These are phyloP conservation scores for Festucalex cinctus DNA, from an alignment of 2,113 vertebrate genomes.

Conservation along the genomic window DNA sequence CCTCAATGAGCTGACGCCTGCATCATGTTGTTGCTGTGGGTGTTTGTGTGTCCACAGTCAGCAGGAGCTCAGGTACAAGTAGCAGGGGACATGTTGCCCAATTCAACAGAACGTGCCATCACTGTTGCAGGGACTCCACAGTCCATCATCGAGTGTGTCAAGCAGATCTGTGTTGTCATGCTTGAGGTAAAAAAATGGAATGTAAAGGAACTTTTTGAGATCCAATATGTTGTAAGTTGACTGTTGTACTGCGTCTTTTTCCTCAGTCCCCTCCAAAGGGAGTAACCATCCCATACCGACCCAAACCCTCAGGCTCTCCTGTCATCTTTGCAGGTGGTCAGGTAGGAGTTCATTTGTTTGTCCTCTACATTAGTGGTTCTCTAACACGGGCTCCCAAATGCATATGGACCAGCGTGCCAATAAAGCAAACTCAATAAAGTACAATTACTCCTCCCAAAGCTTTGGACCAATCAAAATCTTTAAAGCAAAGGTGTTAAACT, in stretches of 20 bases:
- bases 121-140: constrained; percentile 96
- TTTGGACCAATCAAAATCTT: no score
- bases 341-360: constrained; percentile 64
- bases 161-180: constrained; percentile 99
- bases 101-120: constrained; percentile 97
- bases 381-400: neutral
- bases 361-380: neutral
- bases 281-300: constrained; percentile 97
- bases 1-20: neutral
- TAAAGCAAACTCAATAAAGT: no score
- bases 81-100: constrained; percentile 98
- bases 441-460: no score
- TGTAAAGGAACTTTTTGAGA: neutral
- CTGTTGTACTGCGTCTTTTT: constrained; percentile 16
- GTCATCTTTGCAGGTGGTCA: constrained; percentile 99
- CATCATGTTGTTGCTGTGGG: neutral
- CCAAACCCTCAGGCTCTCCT: constrained; percentile 97
- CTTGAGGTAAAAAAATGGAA: constrained; percentile 80
- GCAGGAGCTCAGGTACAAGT: constrained; percentile 99
- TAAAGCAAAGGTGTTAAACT: no score
- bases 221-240: neutral
- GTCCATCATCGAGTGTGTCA: constrained; percentile 98
- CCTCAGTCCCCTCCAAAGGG: constrained; percentile 94
- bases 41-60: constrained; percentile 72
- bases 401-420: neutral